Evolutionary conservation across 2,888 invertebrate species (phyloP).

Genomic region (Amitus sp.): DNA sequence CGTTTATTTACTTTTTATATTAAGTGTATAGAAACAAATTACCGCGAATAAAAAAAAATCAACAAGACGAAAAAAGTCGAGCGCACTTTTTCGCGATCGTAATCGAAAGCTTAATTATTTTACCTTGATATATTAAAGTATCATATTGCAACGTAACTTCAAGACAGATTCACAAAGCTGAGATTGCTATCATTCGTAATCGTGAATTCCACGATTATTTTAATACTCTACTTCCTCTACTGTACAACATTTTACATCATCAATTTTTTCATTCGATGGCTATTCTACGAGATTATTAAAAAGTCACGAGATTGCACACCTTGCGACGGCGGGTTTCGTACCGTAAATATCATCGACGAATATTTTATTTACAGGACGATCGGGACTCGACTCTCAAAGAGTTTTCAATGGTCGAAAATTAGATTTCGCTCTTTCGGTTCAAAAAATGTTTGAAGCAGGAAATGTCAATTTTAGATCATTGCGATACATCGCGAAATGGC

Average conservation of each 20-base stretch:
- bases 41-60: background rate
- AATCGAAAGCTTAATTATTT: constrained; percentile 39
- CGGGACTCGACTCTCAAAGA: background rate
- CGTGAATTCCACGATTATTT: constrained; percentile 43
- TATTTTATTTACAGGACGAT: constrained; percentile 4
- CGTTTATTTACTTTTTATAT: too few relatives aligned
- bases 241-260: constrained; percentile 66
- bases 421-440: too few relatives aligned
- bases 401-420: constrained; percentile 1
- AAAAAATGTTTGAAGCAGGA: background rate
- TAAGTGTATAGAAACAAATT: background rate
- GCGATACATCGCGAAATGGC: constrained; percentile 13
- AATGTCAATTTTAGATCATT: constrained; percentile 12
- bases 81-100: constrained; percentile 34
- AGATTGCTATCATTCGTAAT: constrained; percentile 64
- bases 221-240: constrained; percentile 63
- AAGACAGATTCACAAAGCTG: constrained; percentile 63
- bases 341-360: background rate
- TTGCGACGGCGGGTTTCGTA: constrained; percentile 24
- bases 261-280: constrained; percentile 52
- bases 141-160: constrained; percentile 63
- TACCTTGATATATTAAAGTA: constrained; percentile 53
- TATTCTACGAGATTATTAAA: constrained; percentile 63
- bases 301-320: constrained; percentile 65
- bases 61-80: constrained; percentile 11